These are phyloP conservation scores for Coptodon rendalli DNA, from an alignment of 2,113 vertebrate species.

Conservation along the genomic window DNA sequence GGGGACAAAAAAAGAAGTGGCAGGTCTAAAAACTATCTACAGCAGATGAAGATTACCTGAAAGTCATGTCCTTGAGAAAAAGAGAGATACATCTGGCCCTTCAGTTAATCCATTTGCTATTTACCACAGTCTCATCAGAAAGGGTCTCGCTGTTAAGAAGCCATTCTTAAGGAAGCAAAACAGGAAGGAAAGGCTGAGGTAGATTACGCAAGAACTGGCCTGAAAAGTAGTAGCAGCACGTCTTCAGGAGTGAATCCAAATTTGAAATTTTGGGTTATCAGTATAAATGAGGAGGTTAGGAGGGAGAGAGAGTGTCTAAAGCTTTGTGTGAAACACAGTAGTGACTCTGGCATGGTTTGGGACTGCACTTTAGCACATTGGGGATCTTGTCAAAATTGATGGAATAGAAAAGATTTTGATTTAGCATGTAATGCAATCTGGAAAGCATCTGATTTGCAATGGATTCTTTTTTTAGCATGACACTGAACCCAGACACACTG, in stretches of 20 bases:
- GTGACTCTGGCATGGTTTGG: background rate
- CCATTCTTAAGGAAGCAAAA: background rate
- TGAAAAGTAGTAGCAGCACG: background rate
- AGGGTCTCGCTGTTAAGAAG: background rate
- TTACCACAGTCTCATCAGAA: background rate
- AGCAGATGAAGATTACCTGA: background rate
- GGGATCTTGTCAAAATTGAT: background rate
- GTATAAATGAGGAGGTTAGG: background rate
- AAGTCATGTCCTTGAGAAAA: background rate
- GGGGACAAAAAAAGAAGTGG: background rate
- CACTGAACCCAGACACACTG: background rate
- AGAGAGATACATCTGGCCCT: background rate
- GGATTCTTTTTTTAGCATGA: background rate
- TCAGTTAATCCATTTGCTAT: background rate
- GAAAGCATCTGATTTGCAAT: background rate
- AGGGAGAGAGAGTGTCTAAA: background rate
- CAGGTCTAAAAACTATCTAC: background rate
- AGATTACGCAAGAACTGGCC: background rate
- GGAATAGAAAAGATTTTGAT: background rate
- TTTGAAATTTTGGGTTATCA: background rate
- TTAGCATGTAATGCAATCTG: background rate
- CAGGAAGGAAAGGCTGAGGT: background rate
- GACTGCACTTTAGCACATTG: background rate
- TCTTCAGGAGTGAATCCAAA: background rate
- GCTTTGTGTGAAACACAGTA: background rate